phyloP scores from a whole-genome alignment of 2,888 invertebrate genomes.

The Holacanthella duospinosa region DNA sequence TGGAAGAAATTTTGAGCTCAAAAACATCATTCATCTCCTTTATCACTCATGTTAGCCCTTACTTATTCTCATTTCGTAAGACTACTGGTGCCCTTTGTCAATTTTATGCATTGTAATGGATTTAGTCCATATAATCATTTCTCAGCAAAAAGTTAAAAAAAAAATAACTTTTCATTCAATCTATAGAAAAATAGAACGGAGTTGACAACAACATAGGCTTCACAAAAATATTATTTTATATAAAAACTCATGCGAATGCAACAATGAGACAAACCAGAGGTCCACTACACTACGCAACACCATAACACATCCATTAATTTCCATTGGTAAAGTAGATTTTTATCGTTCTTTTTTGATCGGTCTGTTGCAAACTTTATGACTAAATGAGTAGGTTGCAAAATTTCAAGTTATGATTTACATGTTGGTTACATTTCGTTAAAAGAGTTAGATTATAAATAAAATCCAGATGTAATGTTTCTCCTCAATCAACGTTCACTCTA shows the following conservation, averaged over 20 bases:
- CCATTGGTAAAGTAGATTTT: too few relatives aligned
- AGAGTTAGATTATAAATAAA: not conserved
- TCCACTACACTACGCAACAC: not conserved
- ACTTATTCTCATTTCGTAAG: constrained; percentile 4
- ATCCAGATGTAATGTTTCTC: constrained; percentile 4
- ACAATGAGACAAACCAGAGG: not conserved
- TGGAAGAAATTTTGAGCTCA: too few relatives aligned
- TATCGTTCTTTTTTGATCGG: too few relatives aligned
- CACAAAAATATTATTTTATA: too few relatives aligned
- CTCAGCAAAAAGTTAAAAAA: not conserved
- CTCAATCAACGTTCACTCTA: constrained; percentile 15
- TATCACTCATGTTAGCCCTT: not conserved
- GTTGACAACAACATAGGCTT: too few relatives aligned
- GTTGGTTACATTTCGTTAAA: not conserved
- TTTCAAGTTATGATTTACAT: too few relatives aligned
- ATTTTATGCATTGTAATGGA: constrained; percentile 10
- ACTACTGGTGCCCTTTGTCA: constrained; percentile 4
- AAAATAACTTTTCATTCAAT: too few relatives aligned
- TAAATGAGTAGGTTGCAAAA: too few relatives aligned
- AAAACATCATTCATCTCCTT: not conserved
- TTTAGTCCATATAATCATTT: not conserved
- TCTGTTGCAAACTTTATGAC: too few relatives aligned
- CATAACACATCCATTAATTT: too few relatives aligned
- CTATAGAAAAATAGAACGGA: too few relatives aligned
- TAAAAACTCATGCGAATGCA: too few relatives aligned